Base-by-base conservation (phyloP, 2,888 invertebrate species). In the Camptogramma bilineatum region DNA sequence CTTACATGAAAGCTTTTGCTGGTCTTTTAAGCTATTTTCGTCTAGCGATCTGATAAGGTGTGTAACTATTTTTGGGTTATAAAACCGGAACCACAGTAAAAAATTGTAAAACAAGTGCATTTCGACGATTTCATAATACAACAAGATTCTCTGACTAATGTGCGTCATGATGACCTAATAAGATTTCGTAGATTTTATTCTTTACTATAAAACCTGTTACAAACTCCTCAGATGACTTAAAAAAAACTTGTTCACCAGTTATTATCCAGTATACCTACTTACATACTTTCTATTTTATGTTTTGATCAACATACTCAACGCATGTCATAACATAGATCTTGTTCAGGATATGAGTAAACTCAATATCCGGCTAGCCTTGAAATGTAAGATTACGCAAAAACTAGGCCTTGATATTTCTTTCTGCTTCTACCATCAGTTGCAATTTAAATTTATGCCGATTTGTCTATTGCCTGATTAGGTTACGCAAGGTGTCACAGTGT, bases 401-500 rank as follows among this genome's bases (percentile, higher is more conserved):
- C 7, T 52, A 39, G 42, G 44, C 21, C 47, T 28, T 17, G 13
- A 17, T 18, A 4, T 59, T 52, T 52, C 21, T 17, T 42, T 50
- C 18, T 13, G 16, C 28, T 39, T 5, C 10, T 10, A 54, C 7
- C 16, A 51, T 31, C 28, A 60, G 17, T 62, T 51, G 52, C 51
- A 46, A 50, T 48, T 50, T 28, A 52, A 55, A 70, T 60, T 67
- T 62, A 70, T 66, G 51, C 34, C 10, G 51, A 47, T 39, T 55
- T 50, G 16, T 39, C 61, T 54, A 56, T 71, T 70, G 53, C 47
- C 68, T 66, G 72, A 71, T 16, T 44, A 17, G 28, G 19, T 62
- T 63, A 52, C 19, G 52, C 55, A 60, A 70, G 34, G n/a, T 52
- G 44, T 52, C 55, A 42, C 9, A 42, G 42, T 21, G 21, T 18